Conservation (phyloP, 2,888 invertebrate species). For the Pheosia gnoma region DNA sequence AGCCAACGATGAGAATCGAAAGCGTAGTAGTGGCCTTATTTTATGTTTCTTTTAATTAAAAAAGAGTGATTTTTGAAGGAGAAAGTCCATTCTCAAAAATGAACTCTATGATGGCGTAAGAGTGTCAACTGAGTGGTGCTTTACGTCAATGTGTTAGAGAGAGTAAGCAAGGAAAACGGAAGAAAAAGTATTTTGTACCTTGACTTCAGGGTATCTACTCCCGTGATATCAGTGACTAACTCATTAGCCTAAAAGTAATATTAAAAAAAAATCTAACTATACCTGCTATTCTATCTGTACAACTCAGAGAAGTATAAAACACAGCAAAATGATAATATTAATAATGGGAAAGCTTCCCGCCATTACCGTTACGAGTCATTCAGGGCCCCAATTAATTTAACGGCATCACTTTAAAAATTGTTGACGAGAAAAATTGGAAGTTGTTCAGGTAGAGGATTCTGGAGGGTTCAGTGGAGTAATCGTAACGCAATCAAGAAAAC, state of each 20-base stretch:
- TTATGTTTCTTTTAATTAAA: constrained; percentile 42
- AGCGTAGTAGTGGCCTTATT: constrained; percentile 40
- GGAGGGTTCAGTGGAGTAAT: constrained; percentile 17
- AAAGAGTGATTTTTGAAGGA: constrained; percentile 23
- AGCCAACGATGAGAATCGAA: constrained; percentile 36
- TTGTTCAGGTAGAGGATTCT: constrained; percentile 40
- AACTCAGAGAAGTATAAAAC: constrained; percentile 1
- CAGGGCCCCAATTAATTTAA: constrained; percentile 55
- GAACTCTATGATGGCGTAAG: neutral
- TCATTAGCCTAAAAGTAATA: too few relatives aligned
- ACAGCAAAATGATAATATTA: constrained; percentile 24
- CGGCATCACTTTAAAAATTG: constrained; percentile 52
- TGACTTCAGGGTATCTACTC: too few relatives aligned
- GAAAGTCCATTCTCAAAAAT: neutral
- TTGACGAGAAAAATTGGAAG: constrained; percentile 55
- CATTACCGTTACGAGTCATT: constrained; percentile 53
- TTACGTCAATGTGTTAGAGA: too few relatives aligned
- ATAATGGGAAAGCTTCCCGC: constrained; percentile 47
- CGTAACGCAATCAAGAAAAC: too few relatives aligned
- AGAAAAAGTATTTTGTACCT: too few relatives aligned
- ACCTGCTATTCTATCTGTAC: neutral
- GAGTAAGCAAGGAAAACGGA: too few relatives aligned
- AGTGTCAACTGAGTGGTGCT: too few relatives aligned
- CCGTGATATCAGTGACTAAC: too few relatives aligned
- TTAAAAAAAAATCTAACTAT: too few relatives aligned